phyloP scores from a whole-genome alignment of 2,113 vertebrate species.

The Hyaena hyaena region DNA sequence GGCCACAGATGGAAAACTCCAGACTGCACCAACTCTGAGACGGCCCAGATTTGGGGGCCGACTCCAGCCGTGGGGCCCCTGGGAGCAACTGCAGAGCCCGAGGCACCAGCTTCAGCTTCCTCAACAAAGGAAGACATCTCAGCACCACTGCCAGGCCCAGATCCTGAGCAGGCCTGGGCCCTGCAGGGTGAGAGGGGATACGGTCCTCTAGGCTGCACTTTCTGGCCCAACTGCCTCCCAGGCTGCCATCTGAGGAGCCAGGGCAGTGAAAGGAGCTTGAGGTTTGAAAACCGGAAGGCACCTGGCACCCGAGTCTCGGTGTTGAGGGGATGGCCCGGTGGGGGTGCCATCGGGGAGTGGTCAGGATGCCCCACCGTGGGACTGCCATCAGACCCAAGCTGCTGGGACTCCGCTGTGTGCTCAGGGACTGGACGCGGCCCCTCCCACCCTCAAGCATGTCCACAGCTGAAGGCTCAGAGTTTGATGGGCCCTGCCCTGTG shows the following conservation, averaged over 20 bases:
- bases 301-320: background rate
- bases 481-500: rapidly evolving
- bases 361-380: background rate
- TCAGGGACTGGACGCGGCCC: background rate
- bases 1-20: constrained; percentile 32
- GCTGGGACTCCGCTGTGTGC: background rate
- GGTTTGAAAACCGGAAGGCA: background rate
- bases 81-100: background rate
- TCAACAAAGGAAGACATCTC: background rate
- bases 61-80: background rate
- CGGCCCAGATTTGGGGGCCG: background rate
- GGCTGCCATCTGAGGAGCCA: background rate
- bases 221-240: background rate
- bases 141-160: background rate
- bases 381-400: rapidly evolving
- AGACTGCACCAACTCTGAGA: background rate
- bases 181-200: background rate
- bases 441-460: background rate
- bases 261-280: background rate
- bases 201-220: background rate
- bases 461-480: background rate
- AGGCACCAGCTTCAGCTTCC: background rate
- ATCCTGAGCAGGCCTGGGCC: background rate
- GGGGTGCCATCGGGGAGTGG: background rate
- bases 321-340: background rate